Evolutionary conservation across 2,797 vertebrate genomes (phyloP).

Genomic region (Periophthalmus magnuspinnatus): DNA sequence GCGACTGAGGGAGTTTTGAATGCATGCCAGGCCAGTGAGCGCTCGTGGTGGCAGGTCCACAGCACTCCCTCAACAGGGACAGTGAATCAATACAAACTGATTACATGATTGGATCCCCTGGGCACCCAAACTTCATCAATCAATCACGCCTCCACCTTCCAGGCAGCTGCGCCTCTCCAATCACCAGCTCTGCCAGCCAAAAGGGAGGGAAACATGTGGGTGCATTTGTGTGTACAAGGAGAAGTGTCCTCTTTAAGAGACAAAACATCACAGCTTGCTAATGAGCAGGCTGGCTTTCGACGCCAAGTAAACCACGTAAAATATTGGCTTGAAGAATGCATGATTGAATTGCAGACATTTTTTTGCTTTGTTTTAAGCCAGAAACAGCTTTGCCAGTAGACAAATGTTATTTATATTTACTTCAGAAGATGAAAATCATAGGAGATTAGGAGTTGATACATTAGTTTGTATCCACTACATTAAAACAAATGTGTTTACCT

Average conservation of each 20-base stretch:
- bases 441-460: too few relatives aligned
- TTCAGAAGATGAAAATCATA: too few relatives aligned
- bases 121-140: conserved; percentile 71
- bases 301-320: not conserved
- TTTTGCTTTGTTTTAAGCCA: too few relatives aligned
- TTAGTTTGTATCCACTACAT: too few relatives aligned
- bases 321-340: not conserved
- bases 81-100: conserved; percentile 75
- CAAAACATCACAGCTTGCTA: conserved; percentile 18
- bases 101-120: conserved; percentile 76
- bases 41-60: conserved; percentile 39
- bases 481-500: too few relatives aligned
- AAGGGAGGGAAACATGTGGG: conserved; percentile 21
- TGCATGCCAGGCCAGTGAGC: conserved; percentile 40
- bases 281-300: conserved; percentile 9
- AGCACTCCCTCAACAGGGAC: conserved; percentile 64
- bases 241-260: conserved; percentile 13
- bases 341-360: not conserved
- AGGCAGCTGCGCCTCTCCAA: conserved; percentile 58
- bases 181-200: conserved; percentile 34
- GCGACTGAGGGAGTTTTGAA: conserved; percentile 51
- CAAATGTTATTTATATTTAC: too few relatives aligned
- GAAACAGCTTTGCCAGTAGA: too few relatives aligned
- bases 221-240: conserved; percentile 7
- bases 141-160: conserved; percentile 67